Conservation (phyloP, 2,113 vertebrate species). For the Gymnorhina tibicen region DNA sequence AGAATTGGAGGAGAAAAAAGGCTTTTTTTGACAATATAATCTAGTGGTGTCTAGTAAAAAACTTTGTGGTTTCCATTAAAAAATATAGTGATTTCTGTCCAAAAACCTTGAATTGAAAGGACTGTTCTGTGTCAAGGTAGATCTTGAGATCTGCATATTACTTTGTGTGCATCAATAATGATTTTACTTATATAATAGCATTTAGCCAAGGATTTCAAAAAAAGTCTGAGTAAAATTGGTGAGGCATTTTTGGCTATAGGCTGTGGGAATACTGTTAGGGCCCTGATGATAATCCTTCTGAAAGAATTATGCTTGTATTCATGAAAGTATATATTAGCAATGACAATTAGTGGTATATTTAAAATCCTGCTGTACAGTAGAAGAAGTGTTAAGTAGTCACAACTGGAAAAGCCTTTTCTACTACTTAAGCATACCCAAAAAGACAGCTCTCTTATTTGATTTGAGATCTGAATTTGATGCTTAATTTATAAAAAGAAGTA, state of each 20-base stretch:
- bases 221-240: not conserved
- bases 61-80: not conserved
- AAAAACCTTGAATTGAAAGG: not conserved
- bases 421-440: not conserved
- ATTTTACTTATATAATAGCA: not conserved
- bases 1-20: not conserved
- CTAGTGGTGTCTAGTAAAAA: not conserved
- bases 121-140: not conserved
- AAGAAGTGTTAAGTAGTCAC: not conserved
- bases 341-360: not conserved
- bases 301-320: not conserved
- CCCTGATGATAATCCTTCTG: not conserved
- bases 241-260: not conserved
- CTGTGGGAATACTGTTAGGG: not conserved
- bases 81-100: not conserved
- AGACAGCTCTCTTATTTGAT: not conserved
- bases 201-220: not conserved
- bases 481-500: not conserved
- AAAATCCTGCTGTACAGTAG: not conserved
- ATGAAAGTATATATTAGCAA: not conserved
- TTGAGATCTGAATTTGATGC: not conserved
- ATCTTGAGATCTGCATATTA: not conserved
- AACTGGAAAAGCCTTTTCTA: not conserved
- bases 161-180: not conserved
- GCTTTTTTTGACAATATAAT: not conserved